Percentiles rank a stretch among this genome's conserved stretches.
These are phyloP conservation scores for Lepilemur septentrionalis DNA, from an alignment of 2,797 vertebrate species.

Conservation along the genomic window DNA sequence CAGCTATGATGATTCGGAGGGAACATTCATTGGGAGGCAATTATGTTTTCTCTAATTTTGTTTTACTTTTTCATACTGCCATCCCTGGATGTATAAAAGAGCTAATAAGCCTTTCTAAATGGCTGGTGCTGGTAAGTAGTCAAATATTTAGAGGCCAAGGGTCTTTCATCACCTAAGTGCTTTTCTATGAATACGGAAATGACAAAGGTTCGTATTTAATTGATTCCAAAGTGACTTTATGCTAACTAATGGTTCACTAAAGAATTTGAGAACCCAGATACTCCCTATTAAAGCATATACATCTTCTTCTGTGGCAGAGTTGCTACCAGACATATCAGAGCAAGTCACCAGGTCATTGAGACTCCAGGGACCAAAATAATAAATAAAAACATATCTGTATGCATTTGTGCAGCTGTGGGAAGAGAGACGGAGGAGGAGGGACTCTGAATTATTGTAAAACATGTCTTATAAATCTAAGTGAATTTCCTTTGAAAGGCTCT, in stretches of 20 bases:
- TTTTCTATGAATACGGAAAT: conserved; percentile 70
- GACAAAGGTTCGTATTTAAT: conserved; percentile 73
- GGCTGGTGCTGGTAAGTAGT: conserved; percentile 47
- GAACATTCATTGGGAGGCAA: conserved; percentile 30
- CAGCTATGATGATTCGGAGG: neutral
- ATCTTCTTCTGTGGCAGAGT: conserved; percentile 45
- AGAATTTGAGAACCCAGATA: conserved; percentile 33
- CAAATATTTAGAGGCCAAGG: conserved; percentile 74
- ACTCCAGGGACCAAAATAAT: neutral
- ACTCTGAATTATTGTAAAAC: neutral
- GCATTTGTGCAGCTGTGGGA: neutral
- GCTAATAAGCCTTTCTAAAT: conserved; percentile 60
- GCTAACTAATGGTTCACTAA: conserved; percentile 55
- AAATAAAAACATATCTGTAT: neutral
- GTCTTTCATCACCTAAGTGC: conserved; percentile 72
- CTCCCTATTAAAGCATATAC: conserved; percentile 54
- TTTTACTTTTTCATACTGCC: conserved; percentile 42
- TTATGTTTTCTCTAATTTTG: conserved; percentile 32
- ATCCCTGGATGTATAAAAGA: conserved; percentile 37
- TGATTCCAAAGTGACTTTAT: conserved; percentile 72
- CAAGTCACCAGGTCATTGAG: neutral
- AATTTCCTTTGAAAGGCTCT: neutral
- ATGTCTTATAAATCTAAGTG: neutral
- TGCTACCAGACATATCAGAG: neutral
- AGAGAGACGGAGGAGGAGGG: neutral